Evolutionary conservation across 2,797 vertebrate genomes (phyloP).

Genomic region (Perdix hodgsoniae): DNA sequence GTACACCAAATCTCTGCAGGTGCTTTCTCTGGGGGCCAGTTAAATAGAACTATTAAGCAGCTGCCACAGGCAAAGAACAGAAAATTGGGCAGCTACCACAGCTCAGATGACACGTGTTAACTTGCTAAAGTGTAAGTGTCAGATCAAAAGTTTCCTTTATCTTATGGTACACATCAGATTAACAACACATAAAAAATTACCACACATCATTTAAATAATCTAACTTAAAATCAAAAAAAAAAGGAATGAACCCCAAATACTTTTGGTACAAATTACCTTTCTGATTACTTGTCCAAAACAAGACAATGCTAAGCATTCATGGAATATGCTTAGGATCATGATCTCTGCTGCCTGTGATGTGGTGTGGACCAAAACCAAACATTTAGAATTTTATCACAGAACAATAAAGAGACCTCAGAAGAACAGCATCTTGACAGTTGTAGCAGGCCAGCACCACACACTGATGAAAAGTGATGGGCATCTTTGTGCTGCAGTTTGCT

Average conservation of each 20-base stretch:
- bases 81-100: slow-evolving; percentile 61
- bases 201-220: not conserved
- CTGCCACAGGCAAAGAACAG: slow-evolving; percentile 66
- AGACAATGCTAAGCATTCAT: not conserved
- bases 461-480: not conserved
- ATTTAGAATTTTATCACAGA: not conserved
- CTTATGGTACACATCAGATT: not conserved
- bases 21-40: slow-evolving; percentile 60
- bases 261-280: not conserved
- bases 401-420: not conserved
- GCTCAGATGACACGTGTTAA: slow-evolving; percentile 46
- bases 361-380: not conserved
- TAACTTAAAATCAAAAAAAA: not conserved
- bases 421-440: not conserved
- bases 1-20: slow-evolving; percentile 52
- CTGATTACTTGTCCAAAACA: not conserved
- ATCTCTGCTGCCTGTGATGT: not conserved
- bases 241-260: not conserved
- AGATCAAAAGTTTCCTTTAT: not conserved
- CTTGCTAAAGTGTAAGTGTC: slow-evolving; percentile 37
- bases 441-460: not conserved
- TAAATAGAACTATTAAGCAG: slow-evolving; percentile 56
- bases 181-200: not conserved
- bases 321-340: not conserved
- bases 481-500: not conserved